phyloP scores from a whole-genome alignment of 2,888 invertebrate species.

The Agrenia bidenticulata region DNA sequence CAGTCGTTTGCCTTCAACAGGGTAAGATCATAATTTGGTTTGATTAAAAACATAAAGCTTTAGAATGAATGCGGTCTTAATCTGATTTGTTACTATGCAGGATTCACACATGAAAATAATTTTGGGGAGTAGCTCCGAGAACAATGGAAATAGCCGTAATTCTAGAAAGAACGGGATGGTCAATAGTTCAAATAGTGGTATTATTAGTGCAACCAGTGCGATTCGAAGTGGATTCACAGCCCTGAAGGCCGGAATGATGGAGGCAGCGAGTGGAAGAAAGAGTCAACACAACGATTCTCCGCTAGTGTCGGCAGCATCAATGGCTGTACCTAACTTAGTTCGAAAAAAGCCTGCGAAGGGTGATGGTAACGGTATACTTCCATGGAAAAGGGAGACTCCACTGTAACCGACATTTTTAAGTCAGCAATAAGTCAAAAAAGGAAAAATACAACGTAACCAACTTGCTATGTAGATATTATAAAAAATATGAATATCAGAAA shows the following conservation, averaged over 20 bases:
- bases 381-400: conserved; percentile 83
- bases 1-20: conserved; percentile 52
- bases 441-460: not conserved
- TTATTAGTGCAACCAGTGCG: conserved; percentile 51
- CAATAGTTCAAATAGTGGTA: conserved; percentile 51
- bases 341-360: conserved; percentile 44
- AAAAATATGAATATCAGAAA: not conserved
- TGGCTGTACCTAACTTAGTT: conserved; percentile 52
- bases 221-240: conserved; percentile 52
- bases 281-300: conserved; percentile 47
- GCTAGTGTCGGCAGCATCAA: conserved; percentile 51
- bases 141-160: conserved; percentile 43
- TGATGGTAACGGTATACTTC: conserved; percentile 68
- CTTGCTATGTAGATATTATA: not conserved
- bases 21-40: conserved; percentile 39
- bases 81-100: conserved; percentile 71
- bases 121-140: conserved; percentile 62
- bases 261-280: conserved; percentile 45
- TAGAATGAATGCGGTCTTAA: no score
- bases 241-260: conserved; percentile 48
- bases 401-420: conserved; percentile 54
- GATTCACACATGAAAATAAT: conserved; percentile 91
- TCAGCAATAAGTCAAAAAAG: conserved; percentile 16
- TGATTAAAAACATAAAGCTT: not conserved
- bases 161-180: conserved; percentile 49